Evolutionary conservation across 1,140 invertebrate genomes (phyloP), one percentile per base, ranked within the genome.

Genomic region (Bombus picipes): DNA sequence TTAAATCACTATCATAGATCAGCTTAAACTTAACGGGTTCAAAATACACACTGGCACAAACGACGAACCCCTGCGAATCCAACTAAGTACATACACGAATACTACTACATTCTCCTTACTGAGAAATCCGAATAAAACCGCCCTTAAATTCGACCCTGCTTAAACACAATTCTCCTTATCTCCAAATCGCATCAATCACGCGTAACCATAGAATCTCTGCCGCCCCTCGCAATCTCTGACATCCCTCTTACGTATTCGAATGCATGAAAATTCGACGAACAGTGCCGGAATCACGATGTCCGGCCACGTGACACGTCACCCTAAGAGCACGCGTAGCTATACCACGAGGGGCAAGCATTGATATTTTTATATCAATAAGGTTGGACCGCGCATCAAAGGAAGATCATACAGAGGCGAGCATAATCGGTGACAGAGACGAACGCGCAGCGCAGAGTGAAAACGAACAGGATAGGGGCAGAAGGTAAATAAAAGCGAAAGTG

Each of bases 351-450:
- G 65, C 18, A 22, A 28, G 43, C 78, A 80, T 80, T 53, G 65
- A 70, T 65, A 53, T 70, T 80, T 70, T 70, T 43, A 18, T 53
- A 43, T 80, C 78, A 80, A 70, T 65, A 80, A 70, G 65, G 25
- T 25, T 65, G 34, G 62, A 8, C 12, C 28, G 25, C 65, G 65
- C 28, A 28, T 70, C 65, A 80, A 80, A 80, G 68, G 78, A 37
- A 59, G 75, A 41, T 41, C 53, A 37, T 75, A 37, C 25, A 28
- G n/a, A 34, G 53, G 32, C 25, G n/a, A 39, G 39, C 28, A 62
- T 77, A 77, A 77, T 47, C 65, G 2, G 15, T 4, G 34, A 15
- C 34, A 28, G 25, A 77, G 15, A 62, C 41, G 53, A 76, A 65
- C 13, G 13, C 2, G 22, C 15, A 71, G 25, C 4, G n/a, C 12